Conservation (phyloP, 2,797 vertebrate genomes). For the Chaunax sp. region DNA sequence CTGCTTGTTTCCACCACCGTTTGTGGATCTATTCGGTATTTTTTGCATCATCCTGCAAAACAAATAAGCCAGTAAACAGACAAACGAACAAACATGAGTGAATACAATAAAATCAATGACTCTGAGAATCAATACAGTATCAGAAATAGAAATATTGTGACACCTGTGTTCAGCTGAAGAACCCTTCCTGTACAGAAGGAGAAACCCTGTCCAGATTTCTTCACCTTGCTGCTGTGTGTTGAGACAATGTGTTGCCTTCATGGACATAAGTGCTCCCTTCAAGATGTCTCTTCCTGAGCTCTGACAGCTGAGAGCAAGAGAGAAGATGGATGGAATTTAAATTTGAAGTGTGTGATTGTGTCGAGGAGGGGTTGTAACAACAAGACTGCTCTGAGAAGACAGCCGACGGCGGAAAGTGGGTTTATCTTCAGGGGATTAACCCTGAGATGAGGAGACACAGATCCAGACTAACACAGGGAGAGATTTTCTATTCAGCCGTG, state of each 20-base stretch:
- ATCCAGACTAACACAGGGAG: constrained; percentile 26
- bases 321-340: constrained; percentile 55
- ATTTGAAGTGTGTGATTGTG: constrained; percentile 2
- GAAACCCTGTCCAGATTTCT: too few relatives aligned
- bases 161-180: too few relatives aligned
- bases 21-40: too few relatives aligned
- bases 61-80: too few relatives aligned
- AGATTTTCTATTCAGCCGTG: constrained; percentile 53
- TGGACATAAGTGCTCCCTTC: constrained; percentile 31
- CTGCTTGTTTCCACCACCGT: too few relatives aligned
- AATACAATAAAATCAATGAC: too few relatives aligned
- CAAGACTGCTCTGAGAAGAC: constrained; percentile 8
- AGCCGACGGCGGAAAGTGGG: constrained; percentile 17
- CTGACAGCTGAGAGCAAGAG: constrained; percentile 41
- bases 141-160: too few relatives aligned
- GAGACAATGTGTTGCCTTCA: constrained; percentile 10
- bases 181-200: too few relatives aligned
- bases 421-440: constrained; percentile 45
- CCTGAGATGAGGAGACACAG: constrained; percentile 2
- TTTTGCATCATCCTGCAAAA: too few relatives aligned
- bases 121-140: too few relatives aligned
- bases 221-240: constrained; percentile 10
- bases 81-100: too few relatives aligned
- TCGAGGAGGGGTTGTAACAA: background rate
- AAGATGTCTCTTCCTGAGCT: constrained; percentile 39